phyloP scores from a whole-genome alignment of 2,113 vertebrate genomes.

The Megaptera novaeangliae region DNA sequence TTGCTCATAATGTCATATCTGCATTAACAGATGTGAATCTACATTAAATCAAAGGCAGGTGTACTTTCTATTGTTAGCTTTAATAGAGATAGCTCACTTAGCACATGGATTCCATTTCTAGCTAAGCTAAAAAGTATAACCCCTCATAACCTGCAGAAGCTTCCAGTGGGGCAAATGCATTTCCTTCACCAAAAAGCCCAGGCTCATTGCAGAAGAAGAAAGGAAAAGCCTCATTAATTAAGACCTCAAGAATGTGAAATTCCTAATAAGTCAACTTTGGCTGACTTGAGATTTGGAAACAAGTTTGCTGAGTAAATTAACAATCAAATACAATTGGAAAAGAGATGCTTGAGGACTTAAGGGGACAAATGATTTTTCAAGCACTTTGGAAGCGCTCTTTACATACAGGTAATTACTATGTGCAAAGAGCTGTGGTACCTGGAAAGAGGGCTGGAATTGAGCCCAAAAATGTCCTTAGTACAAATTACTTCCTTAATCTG shows the following conservation, averaged over 20 bases:
- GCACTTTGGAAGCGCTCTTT: conserved; percentile 26
- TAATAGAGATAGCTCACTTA: conserved; percentile 43
- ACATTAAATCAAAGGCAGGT: conserved; percentile 36
- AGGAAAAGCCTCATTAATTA: conserved; percentile 50
- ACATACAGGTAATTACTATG: conserved; percentile 1
- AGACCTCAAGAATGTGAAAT: conserved; percentile 45
- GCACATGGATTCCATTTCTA: conserved; percentile 34
- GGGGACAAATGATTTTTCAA: conserved; percentile 37
- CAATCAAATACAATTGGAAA: conserved; percentile 30
- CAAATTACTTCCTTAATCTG: background rate
- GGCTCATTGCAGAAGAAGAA: conserved; percentile 31
- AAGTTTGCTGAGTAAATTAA: conserved; percentile 56
- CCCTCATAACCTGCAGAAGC: conserved; percentile 10
- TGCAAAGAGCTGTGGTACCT: background rate
- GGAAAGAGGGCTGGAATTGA: conserved; percentile 26
- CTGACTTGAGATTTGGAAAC: conserved; percentile 39
- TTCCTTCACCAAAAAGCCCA: conserved; percentile 34
- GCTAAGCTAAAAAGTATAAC: background rate
- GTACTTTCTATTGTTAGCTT: background rate
- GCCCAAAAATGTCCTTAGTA: conserved; percentile 22
- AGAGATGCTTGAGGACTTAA: conserved; percentile 27
- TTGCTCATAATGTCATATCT: conserved; percentile 29
- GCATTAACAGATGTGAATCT: background rate
- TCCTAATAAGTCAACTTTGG: conserved; percentile 41
- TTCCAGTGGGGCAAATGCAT: conserved; percentile 27